Base-by-base conservation (phyloP, 2,888 invertebrate genomes). In the Nineta flava region DNA sequence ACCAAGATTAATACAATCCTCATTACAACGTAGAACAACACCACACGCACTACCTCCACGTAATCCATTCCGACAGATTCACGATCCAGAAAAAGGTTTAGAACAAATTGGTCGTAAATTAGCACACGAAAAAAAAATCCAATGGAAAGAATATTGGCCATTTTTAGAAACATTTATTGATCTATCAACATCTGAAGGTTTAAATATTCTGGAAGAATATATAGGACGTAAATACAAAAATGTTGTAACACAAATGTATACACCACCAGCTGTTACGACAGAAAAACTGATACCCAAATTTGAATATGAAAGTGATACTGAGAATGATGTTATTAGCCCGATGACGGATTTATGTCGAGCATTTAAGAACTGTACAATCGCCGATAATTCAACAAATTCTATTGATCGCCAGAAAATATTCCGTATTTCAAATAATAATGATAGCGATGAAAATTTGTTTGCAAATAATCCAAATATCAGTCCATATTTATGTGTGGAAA, bases 71-170 rank as follows among this genome's bases (percentile, higher is more conserved):
- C 51, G 44, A 16, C 65, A 81, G 42, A 69, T 87, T 9, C 71
- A 76, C 47, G 93, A 94, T 62, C 75, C 80, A 31, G 81, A 84
- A 51, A 94, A 93, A 62, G 94, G 94, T 0, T 70, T 93, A n/a
- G 94, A 95, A 66, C 68, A 81, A 57, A 77, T 88, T 41, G 93
- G 90, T 53, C 81, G 83, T 59, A 71, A 74, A 55, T 63, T 85
- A 54, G 87, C 90, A 0, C 76, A 77, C 54, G 74, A 84, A 63
- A 75, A 79, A 63, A 74, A 81, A 49, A 74, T 88, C 0, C 75
- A 77, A 9, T 95, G 94, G 94, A 82, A 79, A 53, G 95, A 96
- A 61, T 88, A 88, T 67, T 96, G 95, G 95, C 81, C 83, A 6
- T 95, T 95, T 63, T 68, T 95, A 12, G 82, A 84, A 56, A 76